phyloP scores from a whole-genome alignment of 1,140 invertebrate species.

The Drosophila tani region DNA sequence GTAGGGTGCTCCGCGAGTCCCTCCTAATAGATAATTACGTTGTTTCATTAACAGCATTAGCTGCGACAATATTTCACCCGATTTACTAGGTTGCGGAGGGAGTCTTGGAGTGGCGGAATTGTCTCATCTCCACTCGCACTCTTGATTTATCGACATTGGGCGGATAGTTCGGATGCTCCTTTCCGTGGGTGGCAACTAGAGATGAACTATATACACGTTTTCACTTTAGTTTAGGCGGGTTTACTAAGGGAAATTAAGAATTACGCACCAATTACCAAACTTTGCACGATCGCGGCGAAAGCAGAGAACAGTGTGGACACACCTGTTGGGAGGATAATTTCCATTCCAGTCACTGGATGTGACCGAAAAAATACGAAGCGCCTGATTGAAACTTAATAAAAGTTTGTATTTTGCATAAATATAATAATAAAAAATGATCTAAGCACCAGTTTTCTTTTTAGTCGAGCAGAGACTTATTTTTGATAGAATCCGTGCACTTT shows the following conservation, averaged over 20 bases:
- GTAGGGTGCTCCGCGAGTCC: slow-evolving; percentile 65
- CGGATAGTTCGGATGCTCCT: slow-evolving; percentile 66
- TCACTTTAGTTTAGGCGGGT: neutral
- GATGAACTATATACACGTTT: slow-evolving; percentile 25
- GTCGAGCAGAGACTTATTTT: no score
- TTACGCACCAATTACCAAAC: neutral
- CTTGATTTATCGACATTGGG: slow-evolving; percentile 76
- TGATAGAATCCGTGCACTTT: no score
- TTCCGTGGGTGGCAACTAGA: slow-evolving; percentile 67
- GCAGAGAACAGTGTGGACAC: neutral
- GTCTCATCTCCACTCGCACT: slow-evolving; percentile 18
- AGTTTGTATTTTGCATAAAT: no score
- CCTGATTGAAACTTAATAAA: no score
- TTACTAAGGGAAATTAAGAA: neutral
- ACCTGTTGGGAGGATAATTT: neutral
- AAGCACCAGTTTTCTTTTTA: no score
- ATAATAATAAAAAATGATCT: no score
- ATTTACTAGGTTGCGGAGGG: slow-evolving; percentile 11
- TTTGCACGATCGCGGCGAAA: neutral
- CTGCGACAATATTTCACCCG: slow-evolving; percentile 78
- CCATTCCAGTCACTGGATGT: no score
- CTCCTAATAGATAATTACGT: slow-evolving; percentile 76
- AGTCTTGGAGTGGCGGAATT: slow-evolving; percentile 58
- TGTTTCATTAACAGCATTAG: slow-evolving; percentile 83
- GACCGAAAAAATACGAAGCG: no score